A percentile compares a stretch with the other conserved stretches of the same genome.
Evolutionary conservation across 1,140 invertebrate genomes (phyloP).

Genomic region (Spodoptera litura): DNA sequence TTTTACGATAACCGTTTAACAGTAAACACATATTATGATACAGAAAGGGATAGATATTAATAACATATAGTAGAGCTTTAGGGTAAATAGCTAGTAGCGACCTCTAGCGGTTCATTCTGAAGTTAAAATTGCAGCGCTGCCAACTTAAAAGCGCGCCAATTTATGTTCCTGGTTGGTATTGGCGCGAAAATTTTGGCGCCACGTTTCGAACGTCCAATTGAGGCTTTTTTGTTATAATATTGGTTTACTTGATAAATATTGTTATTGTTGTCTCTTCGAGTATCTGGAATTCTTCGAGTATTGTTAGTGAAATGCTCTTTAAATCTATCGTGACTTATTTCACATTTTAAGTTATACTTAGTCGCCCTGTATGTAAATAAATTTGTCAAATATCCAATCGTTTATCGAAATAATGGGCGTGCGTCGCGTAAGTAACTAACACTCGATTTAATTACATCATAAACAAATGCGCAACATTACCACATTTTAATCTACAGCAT

Average conservation of each 20-base stretch:
- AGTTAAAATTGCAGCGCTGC: conserved; percentile 52
- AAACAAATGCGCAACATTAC: not conserved
- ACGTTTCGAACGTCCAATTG: not conserved
- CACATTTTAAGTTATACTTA: too few relatives aligned
- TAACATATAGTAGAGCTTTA: conserved; percentile 53
- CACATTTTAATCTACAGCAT: not conserved
- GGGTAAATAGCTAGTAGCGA: conserved; percentile 51
- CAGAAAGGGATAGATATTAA: conserved; percentile 51
- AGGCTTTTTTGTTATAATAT: not conserved
- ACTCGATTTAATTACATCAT: too few relatives aligned
- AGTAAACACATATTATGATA: conserved; percentile 34
- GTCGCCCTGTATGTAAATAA: too few relatives aligned
- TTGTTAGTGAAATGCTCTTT: too few relatives aligned
- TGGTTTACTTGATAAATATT: not conserved
- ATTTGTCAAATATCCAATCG: too few relatives aligned
- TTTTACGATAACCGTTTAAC: conserved; percentile 53
- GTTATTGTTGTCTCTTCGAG: too few relatives aligned
- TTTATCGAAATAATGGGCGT: too few relatives aligned
- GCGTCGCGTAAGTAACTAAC: too few relatives aligned
- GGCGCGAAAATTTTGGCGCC: conserved; percentile 2
- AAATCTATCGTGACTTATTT: too few relatives aligned
- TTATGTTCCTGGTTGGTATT: conserved; percentile 13
- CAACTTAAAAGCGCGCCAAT: conserved; percentile 1
- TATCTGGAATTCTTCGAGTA: too few relatives aligned
- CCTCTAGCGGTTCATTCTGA: conserved; percentile 50